Evolutionary conservation across 2,888 invertebrate species (phyloP), one percentile per base, ranked within the genome.

Genomic region (Troglohyphantes excavatus): DNA sequence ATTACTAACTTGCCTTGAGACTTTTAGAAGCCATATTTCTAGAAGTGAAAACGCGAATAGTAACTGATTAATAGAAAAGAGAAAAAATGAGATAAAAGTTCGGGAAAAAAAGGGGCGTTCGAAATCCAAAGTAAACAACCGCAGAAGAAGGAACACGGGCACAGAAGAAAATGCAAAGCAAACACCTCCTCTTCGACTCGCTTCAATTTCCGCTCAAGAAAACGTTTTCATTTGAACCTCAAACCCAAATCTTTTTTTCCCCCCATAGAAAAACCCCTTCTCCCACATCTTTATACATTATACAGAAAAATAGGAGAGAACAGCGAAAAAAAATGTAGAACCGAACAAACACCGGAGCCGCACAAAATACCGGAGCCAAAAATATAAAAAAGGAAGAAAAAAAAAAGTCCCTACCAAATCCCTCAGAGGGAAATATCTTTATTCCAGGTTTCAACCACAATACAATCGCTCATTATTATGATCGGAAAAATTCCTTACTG

Each of bases 381-480:
- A 78, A 85, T 21, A 39, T 39, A 39, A 53, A 63, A 75, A 23
- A 63, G 26, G 43, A 33, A 43, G 39, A 65, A 65, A 61, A 39
- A 39, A 59, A 63, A 72, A 76, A 76, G 70, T 61, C 33, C 63
- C 75, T 33, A 39, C 46, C 29, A 89, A 82, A 81, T 81, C 87
- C 87, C 81, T 81, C 53, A n/a, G 59, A 81, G 87, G 75, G 73
- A 88, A 88, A 88, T 88, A 88, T 88, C 87, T 88, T 88, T 88
- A 88, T 88, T 88, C 87, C 87, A 61, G 72, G 81, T 79, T 88
- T 81, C 87, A 43, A 82, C 88, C 88, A 89, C 88, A 89, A 89
- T 89, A 82, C 88, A 89, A 89, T 89, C 75, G 88, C 82, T 89
- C 88, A 89, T 89, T 89, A 89, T 89, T 89, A 89, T 89, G 88